Base-by-base conservation (phyloP, 2,113 vertebrate genomes). In the Mellivora capensis region DNA sequence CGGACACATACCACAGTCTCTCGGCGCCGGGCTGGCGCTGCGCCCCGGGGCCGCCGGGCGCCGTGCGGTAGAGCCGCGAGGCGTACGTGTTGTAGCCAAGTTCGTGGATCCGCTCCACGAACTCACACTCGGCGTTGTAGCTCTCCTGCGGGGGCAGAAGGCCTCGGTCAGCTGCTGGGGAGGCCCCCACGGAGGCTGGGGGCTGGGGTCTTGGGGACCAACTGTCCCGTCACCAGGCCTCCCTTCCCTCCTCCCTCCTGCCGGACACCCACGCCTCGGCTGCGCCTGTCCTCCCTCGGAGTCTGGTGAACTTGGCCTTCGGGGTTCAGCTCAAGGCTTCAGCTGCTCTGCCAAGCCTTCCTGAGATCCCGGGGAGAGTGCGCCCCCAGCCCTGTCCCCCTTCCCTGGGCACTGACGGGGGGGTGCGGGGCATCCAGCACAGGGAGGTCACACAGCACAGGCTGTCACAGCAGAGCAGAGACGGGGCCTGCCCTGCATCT, bases 31-130 rank as follows among this genome's bases (percentile, higher is more conserved):
- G 99, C 13, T 99, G 96, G 54, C 71, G 74, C 64, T 6, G 96
- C 0, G 90, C 25, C 29, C 93, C 87, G 90, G 96, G 97, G 98
- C 97, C 98, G 2, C 91, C 91, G 98, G 0, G 98, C 81, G 6
- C 98, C 44, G 97, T 80, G 98, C 57, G 99, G 99, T 57, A 99
- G 98, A 97, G 98, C 8, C 99, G 99, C 0, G 99, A 99, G 0
- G 99, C 99, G 0, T 99, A 99, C 0, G 99, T 99, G 98, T 99
- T 99, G 93, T 99, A 99, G 5, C 99, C 99, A 96, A 99, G 80
- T 96, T 99, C 99, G 0, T 99, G 99, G 97, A 99, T 99, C 62
- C 99, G 98, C 98, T 99, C 99, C 98, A 99, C 99, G 0, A 99
- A 99, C 98, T 99, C 99, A 15, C 99, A 99, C 96, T 99, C 99